Percentiles rank a stretch among this genome's conserved stretches.
These are phyloP conservation scores for Acronicta aceris DNA, from an alignment of 2,888 invertebrate genomes.

Conservation along the genomic window DNA sequence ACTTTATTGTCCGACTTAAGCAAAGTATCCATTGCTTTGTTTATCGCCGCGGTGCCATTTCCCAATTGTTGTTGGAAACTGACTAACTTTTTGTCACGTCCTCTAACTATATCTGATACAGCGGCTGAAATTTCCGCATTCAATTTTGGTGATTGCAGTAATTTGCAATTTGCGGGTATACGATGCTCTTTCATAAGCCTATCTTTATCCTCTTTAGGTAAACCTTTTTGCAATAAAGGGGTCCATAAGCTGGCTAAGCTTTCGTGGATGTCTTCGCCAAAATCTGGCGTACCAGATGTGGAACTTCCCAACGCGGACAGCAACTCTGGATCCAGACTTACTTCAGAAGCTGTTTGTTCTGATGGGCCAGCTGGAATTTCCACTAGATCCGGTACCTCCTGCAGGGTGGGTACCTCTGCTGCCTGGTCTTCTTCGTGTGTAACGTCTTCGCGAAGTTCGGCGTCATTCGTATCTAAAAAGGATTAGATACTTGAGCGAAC, in stretches of 20 bases:
- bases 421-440: too few species aligned
- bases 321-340: slow-evolving; percentile 24
- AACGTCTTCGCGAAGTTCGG: too few species aligned
- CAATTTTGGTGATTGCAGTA: slow-evolving; percentile 46
- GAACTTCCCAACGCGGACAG: slow-evolving; percentile 29
- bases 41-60: slow-evolving; percentile 30
- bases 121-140: slow-evolving; percentile 41
- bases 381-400: too few species aligned
- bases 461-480: too few species aligned
- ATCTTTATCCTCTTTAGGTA: slow-evolving; percentile 28
- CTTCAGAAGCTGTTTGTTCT: not conserved
- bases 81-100: slow-evolving; percentile 28
- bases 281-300: slow-evolving; percentile 22
- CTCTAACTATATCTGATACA: slow-evolving; percentile 7
- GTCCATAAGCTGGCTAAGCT: slow-evolving; percentile 24
- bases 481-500: too few species aligned
- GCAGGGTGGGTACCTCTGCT: too few species aligned
- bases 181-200: slow-evolving; percentile 30
- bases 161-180: slow-evolving; percentile 21
- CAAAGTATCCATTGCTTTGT: slow-evolving; percentile 24
- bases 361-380: not conserved
- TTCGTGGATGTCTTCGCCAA: slow-evolving; percentile 27
- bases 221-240: slow-evolving; percentile 31
- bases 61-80: slow-evolving; percentile 30
- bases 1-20: too few species aligned